Evolutionary conservation across 2,113 vertebrate species (phyloP).

Genomic region (Alethe castanea): DNA sequence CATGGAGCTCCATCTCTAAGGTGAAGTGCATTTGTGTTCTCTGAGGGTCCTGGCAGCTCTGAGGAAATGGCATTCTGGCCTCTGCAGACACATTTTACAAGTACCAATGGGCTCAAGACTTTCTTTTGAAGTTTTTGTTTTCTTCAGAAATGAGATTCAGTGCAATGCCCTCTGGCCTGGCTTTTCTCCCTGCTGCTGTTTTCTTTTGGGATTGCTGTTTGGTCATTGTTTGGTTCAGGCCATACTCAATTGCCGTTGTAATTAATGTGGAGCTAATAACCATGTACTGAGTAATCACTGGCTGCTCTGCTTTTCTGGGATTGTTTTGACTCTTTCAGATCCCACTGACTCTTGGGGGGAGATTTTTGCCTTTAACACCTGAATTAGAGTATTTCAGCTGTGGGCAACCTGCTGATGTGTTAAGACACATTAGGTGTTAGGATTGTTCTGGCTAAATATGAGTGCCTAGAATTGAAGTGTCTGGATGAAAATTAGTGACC

Average conservation of each 20-base stretch:
- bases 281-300: neutral
- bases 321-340: neutral
- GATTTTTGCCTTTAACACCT: neutral
- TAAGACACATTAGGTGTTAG: neutral
- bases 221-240: slow-evolving; percentile 1
- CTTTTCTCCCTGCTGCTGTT: slow-evolving; percentile 44
- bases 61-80: neutral
- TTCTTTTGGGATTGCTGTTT: slow-evolving; percentile 52
- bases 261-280: slow-evolving; percentile 47
- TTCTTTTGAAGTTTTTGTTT: slow-evolving; percentile 34
- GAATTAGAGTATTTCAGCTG: neutral
- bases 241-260: slow-evolving; percentile 33
- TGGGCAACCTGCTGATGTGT: neutral
- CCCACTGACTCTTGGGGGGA: neutral
- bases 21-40: neutral
- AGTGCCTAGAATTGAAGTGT: neutral
- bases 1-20: neutral
- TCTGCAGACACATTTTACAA: neutral
- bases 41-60: neutral
- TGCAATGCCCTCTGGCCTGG: slow-evolving; percentile 21
- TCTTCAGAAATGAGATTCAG: neutral
- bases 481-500: neutral
- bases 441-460: neutral
- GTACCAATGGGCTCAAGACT: neutral
- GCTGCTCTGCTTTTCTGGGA: slow-evolving; percentile 7